A percentile compares a stretch with the other conserved stretches of the same genome.
Conservation (phyloP, 2,113 vertebrate genomes). For the Varanus salvator region DNA sequence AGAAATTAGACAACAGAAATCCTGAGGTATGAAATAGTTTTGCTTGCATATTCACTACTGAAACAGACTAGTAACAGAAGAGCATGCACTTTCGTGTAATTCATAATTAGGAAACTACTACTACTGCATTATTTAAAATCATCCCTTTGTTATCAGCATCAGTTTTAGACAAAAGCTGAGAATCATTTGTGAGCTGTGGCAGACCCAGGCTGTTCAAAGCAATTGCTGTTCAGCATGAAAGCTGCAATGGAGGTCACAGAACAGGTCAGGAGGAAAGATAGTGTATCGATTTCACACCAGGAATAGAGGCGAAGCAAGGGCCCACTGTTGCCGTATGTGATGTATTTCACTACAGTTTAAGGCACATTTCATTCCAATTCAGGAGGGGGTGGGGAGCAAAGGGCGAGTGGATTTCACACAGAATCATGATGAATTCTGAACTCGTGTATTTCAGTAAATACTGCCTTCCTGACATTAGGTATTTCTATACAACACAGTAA, state of each 20-base stretch:
- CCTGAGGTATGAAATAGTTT: conserved; percentile 18
- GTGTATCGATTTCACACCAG: conserved; percentile 92
- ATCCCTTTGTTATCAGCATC: conserved; percentile 82
- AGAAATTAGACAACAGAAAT: conserved; percentile 43
- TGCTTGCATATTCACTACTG: conserved; percentile 52
- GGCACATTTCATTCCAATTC: conserved; percentile 87
- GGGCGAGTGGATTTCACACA: conserved; percentile 84
- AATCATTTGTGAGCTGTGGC: conserved; percentile 84
- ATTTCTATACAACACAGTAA: conserved; percentile 75
- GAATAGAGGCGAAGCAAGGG: conserved; percentile 81
- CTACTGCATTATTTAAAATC: conserved; percentile 81
- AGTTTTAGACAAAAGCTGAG: conserved; percentile 83
- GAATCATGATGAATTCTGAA: conserved; percentile 89
- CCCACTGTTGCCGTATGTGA: conserved; percentile 81
- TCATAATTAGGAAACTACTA: conserved; percentile 86
- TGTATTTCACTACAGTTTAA: conserved; percentile 88
- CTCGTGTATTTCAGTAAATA: conserved; percentile 83
- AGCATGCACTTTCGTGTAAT: conserved; percentile 80
- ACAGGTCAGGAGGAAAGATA: conserved; percentile 91
- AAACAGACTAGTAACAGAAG: conserved; percentile 80
- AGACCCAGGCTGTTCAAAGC: conserved; percentile 88
- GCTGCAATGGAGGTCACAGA: conserved; percentile 89
- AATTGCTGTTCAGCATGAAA: conserved; percentile 89
- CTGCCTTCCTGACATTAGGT: conserved; percentile 81
- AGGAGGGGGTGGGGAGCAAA: conserved; percentile 83